phyloP scores from a whole-genome alignment of 2,888 invertebrate genomes.

The Drosophila pegasa region DNA sequence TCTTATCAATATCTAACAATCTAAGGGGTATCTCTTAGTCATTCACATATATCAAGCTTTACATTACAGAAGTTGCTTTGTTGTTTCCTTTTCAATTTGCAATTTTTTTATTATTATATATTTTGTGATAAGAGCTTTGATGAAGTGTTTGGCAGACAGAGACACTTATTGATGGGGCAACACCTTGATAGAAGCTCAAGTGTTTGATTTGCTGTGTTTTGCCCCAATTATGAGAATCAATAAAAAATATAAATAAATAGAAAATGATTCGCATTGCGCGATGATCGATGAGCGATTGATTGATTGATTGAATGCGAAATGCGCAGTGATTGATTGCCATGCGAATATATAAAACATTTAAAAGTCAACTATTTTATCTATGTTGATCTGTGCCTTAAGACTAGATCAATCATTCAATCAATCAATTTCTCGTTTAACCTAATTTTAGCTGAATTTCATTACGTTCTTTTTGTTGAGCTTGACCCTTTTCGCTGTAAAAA shows the following conservation, averaged over 20 bases:
- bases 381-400: neutral
- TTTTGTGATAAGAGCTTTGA: slow-evolving; percentile 55
- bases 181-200: slow-evolving; percentile 39
- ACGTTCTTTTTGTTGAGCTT: neutral
- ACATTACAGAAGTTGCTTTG: neutral
- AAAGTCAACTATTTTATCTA: neutral
- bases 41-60: neutral
- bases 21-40: neutral
- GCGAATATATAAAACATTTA: neutral
- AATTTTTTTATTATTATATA: neutral
- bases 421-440: neutral
- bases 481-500: slow-evolving; percentile 1
- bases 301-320: slow-evolving; percentile 3
- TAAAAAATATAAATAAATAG: neutral
- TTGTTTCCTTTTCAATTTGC: neutral
- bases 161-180: slow-evolving; percentile 66
- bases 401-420: neutral
- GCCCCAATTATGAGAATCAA: slow-evolving; percentile 27
- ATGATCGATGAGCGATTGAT: slow-evolving; percentile 48
- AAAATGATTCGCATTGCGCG: slow-evolving; percentile 9
- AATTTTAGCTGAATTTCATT: neutral
- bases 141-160: slow-evolving; percentile 52
- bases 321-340: neutral
- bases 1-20: neutral
- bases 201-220: slow-evolving; percentile 30